Evolutionary conservation across 2,888 invertebrate species (phyloP), one percentile per base, ranked within the genome.

Genomic region (Leucoptera coffeella): DNA sequence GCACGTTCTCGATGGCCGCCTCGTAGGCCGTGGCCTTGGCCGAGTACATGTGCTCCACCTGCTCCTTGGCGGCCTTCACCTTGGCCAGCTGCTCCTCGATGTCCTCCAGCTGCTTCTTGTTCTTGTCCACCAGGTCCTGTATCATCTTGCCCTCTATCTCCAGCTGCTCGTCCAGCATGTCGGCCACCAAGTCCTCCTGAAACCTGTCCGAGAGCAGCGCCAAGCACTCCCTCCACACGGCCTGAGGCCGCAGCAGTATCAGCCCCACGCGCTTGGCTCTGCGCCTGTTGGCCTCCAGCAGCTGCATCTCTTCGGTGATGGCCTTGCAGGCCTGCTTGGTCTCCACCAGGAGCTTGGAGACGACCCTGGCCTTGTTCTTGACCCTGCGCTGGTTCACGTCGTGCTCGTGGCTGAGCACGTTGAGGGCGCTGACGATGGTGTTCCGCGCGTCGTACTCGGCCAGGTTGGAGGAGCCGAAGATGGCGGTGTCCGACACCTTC

Each of bases 31-130:
- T 80, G 30, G 77, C 75, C 60, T 94, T 94, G 45, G 93, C 90
- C 41, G 90, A 90, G 90, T 91, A 93, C 49, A 93, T 92, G 43
- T 80, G 83, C 57, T 94, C 93, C 31, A 93, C 69, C 22, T 82
- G 77, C 36, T 83, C 78, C 46, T 93, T 91, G 1, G 85, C 82
- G 10, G 85, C 80, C 42, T 85, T 84, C 43, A 89, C 82, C 38
- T 84, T 77, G 14, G 75, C 45, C 44, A 85, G 61, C 51, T 88
- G 86, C 19, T 73, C 65, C 35, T 85, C 80, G 14, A 87, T 78
- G 41, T 80, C 77, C 17, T 74, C 60, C 4, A 84, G 50, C 1
- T 80, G 81, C 34, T 74, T 73, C 17, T 73, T 71, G 9, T 85
- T 59, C 3, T 75, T 61, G 13, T 74, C 73, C 34, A 78, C 65